Percentiles rank a stretch among this genome's conserved stretches.
Evolutionary conservation across 2,888 invertebrate genomes (phyloP).

Genomic region (Plebejus argus): DNA sequence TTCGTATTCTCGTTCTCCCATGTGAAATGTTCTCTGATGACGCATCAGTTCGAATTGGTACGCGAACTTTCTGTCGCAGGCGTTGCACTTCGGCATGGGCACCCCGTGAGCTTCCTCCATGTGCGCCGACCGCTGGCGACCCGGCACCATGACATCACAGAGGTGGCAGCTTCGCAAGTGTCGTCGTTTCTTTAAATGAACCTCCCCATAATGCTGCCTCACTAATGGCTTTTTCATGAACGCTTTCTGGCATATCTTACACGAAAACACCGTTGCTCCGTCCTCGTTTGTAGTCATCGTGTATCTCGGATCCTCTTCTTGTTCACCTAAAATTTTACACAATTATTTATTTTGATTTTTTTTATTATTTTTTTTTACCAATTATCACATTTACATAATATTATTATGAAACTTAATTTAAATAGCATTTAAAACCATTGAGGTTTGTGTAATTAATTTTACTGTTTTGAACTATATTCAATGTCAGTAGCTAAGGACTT

Average conservation of each 20-base stretch:
- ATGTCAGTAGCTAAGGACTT: too few relatives aligned
- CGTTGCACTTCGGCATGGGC: slow-evolving; percentile 50
- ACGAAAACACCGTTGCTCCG: not conserved
- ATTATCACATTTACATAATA: too few relatives aligned
- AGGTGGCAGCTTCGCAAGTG: not conserved
- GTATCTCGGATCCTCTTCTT: slow-evolving; percentile 23
- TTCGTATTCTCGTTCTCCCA: slow-evolving; percentile 46
- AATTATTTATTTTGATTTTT: not conserved
- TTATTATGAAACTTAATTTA: too few relatives aligned
- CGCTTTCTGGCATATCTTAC: not conserved
- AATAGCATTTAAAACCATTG: too few relatives aligned
- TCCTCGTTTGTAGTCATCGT: slow-evolving; percentile 6
- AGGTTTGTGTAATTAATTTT: too few relatives aligned
- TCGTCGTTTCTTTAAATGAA: not conserved
- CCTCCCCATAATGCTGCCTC: not conserved
- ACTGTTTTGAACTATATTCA: too few relatives aligned
- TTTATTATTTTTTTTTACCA: too few relatives aligned
- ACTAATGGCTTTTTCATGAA: not conserved
- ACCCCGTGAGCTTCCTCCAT: slow-evolving; percentile 52
- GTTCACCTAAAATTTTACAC: slow-evolving; percentile 14
- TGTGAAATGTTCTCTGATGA: slow-evolving; percentile 51
- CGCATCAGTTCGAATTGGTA: slow-evolving; percentile 46
- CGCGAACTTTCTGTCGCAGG: slow-evolving; percentile 53
- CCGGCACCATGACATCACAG: slow-evolving; percentile 49
- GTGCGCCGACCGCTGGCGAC: slow-evolving; percentile 48